Percentiles rank a stretch among this genome's conserved stretches.
phyloP scores from a whole-genome alignment of 1,140 invertebrate species.

The Plutomurus gul region DNA sequence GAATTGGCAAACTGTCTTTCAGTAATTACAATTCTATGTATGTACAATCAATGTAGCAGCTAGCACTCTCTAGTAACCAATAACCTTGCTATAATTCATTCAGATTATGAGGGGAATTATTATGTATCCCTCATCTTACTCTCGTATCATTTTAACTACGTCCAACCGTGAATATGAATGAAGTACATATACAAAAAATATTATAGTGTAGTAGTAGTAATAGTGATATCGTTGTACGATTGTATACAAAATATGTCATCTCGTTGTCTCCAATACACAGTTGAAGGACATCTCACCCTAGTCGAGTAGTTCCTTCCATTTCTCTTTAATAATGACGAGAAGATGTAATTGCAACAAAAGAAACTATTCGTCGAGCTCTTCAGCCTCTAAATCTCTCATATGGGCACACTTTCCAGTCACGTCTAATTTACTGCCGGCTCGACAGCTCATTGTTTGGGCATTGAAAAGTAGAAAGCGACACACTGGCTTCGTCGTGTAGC shows the following conservation, averaged over 20 bases:
- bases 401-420: slow-evolving; percentile 43
- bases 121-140: no score
- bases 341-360: background rate
- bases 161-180: no score
- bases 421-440: slow-evolving; percentile 41
- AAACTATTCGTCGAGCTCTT: slow-evolving; percentile 19
- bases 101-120: no score
- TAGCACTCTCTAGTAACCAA: background rate
- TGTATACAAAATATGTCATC: no score
- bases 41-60: background rate
- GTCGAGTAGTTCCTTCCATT: background rate
- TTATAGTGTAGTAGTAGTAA: no score
- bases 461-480: slow-evolving; percentile 42
- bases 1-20: background rate
- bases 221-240: no score
- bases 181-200: no score
- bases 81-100: background rate
- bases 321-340: background rate
- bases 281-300: no score
- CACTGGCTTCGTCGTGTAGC: slow-evolving; percentile 35
- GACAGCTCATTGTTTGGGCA: slow-evolving; percentile 34
- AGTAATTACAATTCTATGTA: background rate
- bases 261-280: no score
- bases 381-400: slow-evolving; percentile 42
- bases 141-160: no score